Conservation (phyloP, 2,797 vertebrate genomes). For the Acipenser transmontanus region DNA sequence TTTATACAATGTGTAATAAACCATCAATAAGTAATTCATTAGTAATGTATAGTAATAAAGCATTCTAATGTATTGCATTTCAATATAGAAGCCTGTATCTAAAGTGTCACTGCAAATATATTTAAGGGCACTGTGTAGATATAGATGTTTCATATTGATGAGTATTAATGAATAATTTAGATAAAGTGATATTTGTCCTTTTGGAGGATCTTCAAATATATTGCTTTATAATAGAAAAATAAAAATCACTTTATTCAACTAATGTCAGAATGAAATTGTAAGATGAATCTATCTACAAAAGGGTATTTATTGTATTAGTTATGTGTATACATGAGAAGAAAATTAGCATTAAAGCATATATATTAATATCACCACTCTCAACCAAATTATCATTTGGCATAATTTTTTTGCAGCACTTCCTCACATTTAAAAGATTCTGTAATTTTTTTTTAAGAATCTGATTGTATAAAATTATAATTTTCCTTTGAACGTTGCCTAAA, state of each 20-base stretch:
- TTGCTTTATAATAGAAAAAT: no score
- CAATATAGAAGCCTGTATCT: constrained; percentile 1
- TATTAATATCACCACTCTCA: no score
- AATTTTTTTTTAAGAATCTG: not conserved
- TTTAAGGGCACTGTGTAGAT: not conserved
- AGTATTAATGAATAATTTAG: not conserved
- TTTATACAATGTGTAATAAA: not conserved
- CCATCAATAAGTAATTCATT: constrained; percentile 1
- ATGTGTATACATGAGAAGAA: no score
- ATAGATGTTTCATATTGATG: not conserved
- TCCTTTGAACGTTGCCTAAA: no score
- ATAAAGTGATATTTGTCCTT: not conserved
- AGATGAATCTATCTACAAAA: no score
- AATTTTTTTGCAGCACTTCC: not conserved
- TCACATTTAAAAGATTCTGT: not conserved
- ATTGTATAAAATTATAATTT: no score
- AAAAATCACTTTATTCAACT: no score
- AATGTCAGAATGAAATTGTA: no score
- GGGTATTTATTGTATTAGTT: no score
- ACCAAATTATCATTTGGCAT: no score
- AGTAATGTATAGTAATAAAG: not conserved
- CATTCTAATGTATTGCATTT: not conserved
- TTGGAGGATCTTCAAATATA: not conserved
- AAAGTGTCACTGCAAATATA: not conserved
- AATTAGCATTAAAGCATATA: no score